These are phyloP conservation scores for Oenanthe melanoleuca DNA, from an alignment of 2,113 vertebrate species.

Conservation along the genomic window DNA sequence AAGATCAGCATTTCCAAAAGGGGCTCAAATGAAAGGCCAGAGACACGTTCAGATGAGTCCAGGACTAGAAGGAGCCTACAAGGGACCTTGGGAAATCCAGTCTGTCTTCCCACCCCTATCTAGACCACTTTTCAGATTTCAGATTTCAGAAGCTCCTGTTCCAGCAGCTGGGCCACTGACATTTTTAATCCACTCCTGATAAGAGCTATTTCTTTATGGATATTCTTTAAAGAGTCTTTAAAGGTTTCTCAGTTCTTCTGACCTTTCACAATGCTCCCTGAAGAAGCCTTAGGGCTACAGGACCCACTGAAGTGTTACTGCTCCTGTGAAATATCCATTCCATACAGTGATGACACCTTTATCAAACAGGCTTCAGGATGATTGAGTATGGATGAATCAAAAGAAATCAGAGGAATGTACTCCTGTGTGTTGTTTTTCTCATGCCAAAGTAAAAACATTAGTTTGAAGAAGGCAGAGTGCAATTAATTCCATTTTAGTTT, in stretches of 20 bases:
- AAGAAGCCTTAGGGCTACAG: not conserved
- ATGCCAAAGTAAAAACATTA: not conserved
- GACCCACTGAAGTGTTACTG: not conserved
- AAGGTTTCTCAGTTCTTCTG: not conserved
- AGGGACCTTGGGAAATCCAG: not conserved
- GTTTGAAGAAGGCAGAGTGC: not conserved
- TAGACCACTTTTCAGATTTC: not conserved
- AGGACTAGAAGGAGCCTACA: not conserved
- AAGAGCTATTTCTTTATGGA: not conserved
- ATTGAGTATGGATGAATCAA: not conserved
- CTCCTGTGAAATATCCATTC: not conserved
- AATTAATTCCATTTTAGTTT: not conserved
- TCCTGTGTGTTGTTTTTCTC: not conserved
- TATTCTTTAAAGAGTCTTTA: not conserved
- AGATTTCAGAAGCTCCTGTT: not conserved
- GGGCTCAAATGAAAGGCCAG: not conserved
- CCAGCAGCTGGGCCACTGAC: not conserved
- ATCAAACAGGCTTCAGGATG: not conserved
- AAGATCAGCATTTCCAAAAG: not conserved
- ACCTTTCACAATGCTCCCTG: not conserved
- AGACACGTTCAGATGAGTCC: not conserved
- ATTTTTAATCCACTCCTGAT: not conserved
- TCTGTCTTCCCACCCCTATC: not conserved
- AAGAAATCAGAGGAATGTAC: not conserved
- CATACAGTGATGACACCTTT: not conserved